Evolutionary conservation across 2,797 vertebrate species (phyloP), one percentile per base, ranked within the genome.

Genomic region (Sternotherus odoratus): DNA sequence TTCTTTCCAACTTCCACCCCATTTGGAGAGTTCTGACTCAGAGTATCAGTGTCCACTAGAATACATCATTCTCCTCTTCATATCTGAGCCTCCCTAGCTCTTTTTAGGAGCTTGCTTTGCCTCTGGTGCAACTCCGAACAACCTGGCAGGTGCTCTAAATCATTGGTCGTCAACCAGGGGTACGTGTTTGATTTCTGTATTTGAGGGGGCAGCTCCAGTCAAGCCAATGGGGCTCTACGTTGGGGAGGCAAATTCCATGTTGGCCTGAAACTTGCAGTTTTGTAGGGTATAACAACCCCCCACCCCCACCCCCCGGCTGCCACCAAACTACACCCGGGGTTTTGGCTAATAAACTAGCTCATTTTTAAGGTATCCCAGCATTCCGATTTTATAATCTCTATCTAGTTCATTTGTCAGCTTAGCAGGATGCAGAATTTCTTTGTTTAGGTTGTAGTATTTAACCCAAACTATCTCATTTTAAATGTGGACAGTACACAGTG

Each of bases 361-460:
- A 95, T 92, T 91, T 66, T 66, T 66, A 74, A 43, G 82, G 93
- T 88, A 88, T 54, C 86, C 89, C 82, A 94, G 46, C 46, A 4
- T 43, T 88, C 72, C 88, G 43, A 19, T 88, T 91, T 94, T 94
- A 95, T 81, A 91, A 92, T 95, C 82, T 82, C 86, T 88, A 50
- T 33, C 74, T n/a, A 1, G 2, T 57, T 51, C 28, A 86, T 26
- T 86, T 79, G 54, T 87, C 88, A 89, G 88, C 77, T 88, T n/a
- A 82, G 66, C 19, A 92, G 36, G 77, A 86, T 48, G 83, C 66
- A 93, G 74, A 93, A 86, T 23, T 43, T 28, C 39, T 28, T 46
- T 74, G 24, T 46, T 46, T 28, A 46, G 23, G 24, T 74, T 4
- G 5, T 46, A 74, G 39, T 74, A 74, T 46, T 74, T 43, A 43